phyloP scores from a whole-genome alignment of 2,888 invertebrate genomes.

The Dryobota labecula region DNA sequence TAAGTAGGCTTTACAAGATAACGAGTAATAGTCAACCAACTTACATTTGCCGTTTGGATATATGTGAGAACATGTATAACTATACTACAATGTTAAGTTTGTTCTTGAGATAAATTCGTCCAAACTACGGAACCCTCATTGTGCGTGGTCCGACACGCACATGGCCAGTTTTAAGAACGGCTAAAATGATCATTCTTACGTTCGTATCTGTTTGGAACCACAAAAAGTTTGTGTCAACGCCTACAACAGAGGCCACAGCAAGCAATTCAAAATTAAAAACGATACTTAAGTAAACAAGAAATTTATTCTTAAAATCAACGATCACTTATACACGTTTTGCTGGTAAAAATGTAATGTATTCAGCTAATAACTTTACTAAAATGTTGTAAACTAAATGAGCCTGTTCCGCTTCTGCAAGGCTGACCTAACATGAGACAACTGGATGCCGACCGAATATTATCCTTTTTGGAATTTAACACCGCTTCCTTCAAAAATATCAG shows the following conservation, averaged over 20 bases:
- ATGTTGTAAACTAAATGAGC: conserved; percentile 91
- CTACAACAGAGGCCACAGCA: neutral
- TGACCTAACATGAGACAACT: conserved; percentile 96
- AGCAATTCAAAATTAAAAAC: conserved; percentile 11
- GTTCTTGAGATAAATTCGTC: no score
- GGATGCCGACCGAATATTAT: conserved; percentile 95
- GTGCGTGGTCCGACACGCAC: no score
- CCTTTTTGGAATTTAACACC: conserved; percentile 93
- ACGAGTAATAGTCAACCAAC: no score
- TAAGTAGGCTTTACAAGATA: no score
- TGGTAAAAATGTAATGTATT: neutral
- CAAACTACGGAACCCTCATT: no score
- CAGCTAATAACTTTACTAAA: conserved; percentile 72
- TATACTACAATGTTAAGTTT: no score
- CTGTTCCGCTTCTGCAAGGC: conserved; percentile 96
- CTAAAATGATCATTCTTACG: neutral
- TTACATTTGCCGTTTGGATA: no score
- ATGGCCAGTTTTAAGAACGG: no score
- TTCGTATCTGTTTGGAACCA: no score
- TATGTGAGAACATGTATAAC: no score
- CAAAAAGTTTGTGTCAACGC: neutral
- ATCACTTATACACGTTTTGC: conserved; percentile 13
- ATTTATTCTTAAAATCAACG: conserved; percentile 46
- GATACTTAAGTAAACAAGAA: neutral
- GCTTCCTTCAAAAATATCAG: conserved; percentile 95